Evolutionary conservation across 2,888 invertebrate species (phyloP).

Genomic region (Fragum sueziense): DNA sequence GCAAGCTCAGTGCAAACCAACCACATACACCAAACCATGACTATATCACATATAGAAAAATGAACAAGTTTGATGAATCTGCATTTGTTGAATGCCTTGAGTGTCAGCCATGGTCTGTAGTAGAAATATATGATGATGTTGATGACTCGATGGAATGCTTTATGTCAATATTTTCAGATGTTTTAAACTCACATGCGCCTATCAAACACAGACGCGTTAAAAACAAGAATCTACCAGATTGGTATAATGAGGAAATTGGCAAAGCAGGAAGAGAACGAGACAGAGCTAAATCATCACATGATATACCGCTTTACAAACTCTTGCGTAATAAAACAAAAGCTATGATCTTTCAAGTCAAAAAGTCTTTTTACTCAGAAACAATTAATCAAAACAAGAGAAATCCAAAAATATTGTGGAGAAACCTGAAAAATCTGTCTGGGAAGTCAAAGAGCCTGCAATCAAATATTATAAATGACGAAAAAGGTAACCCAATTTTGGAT

Average conservation of each 20-base stretch:
- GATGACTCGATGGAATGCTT: constrained; percentile 28
- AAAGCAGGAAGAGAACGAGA: neutral
- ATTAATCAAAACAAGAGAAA: constrained; percentile 22
- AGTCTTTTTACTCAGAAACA: neutral
- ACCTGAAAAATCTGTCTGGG: constrained; percentile 5
- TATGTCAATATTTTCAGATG: neutral
- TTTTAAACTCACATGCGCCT: constrained; percentile 12
- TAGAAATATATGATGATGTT: constrained; percentile 18
- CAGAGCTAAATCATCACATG: neutral
- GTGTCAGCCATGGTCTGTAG: constrained; percentile 11
- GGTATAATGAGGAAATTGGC: neutral
- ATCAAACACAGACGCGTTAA: constrained; percentile 4
- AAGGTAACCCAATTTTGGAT: neutral
- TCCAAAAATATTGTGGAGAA: constrained; percentile 4
- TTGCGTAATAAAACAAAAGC: neutral
- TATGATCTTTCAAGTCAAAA: neutral
- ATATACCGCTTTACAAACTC: neutral
- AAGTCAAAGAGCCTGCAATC: neutral
- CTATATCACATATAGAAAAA: constrained; percentile 11
- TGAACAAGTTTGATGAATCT: constrained; percentile 17
- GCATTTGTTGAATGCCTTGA: neutral
- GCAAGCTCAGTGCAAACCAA: neutral
- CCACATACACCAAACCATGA: constrained; percentile 5
- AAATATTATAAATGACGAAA: neutral
- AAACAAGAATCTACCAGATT: constrained; percentile 7